Evolutionary conservation across 30 jellyfish, hydroid and myxozoan genomes (phyloP).

Genomic region (Calvadosia cruxmelitensis): DNA sequence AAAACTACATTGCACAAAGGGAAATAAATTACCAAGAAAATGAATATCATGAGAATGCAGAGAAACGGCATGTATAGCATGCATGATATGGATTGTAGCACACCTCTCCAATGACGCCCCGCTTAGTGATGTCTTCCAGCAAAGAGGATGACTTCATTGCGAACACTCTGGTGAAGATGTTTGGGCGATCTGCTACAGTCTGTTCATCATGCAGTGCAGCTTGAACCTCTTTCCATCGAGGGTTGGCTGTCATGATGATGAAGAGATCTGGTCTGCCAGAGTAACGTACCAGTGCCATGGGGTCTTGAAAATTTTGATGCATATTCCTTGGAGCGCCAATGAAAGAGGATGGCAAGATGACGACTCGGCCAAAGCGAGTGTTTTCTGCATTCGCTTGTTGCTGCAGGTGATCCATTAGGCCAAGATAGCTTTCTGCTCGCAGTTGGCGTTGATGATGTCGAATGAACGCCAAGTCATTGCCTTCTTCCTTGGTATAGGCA

Average conservation of each 20-base stretch:
- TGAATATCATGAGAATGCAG: too few species aligned
- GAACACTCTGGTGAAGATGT: conserved; percentile 36
- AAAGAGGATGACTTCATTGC: too few species aligned
- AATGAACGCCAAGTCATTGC: conserved; percentile 29
- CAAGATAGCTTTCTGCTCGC: conserved; percentile 37
- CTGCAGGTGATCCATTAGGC: conserved; percentile 31
- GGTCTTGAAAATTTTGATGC: conserved; percentile 40
- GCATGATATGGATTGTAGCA: too few species aligned
- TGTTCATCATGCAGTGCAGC: conserved; percentile 28
- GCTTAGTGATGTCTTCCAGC: too few species aligned
- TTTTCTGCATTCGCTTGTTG: conserved; percentile 9
- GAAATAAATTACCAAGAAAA: too few species aligned
- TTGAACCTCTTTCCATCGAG: conserved; percentile 42
- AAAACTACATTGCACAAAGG: too few species aligned
- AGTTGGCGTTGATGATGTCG: conserved; percentile 34
- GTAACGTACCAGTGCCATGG: conserved; percentile 29
- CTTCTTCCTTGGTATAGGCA: conserved; percentile 23
- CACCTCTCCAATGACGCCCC: too few species aligned
- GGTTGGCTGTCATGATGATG: conserved; percentile 41
- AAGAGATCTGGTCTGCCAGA: conserved; percentile 41
- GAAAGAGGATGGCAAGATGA: conserved; percentile 38
- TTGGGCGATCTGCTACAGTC: conserved; percentile 28
- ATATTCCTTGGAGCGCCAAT: conserved; percentile 30
- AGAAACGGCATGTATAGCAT: too few species aligned
- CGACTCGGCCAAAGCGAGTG: conserved; percentile 23